Evolutionary conservation across 2,888 invertebrate species (phyloP).

Genomic region (Tortrix viridana): DNA sequence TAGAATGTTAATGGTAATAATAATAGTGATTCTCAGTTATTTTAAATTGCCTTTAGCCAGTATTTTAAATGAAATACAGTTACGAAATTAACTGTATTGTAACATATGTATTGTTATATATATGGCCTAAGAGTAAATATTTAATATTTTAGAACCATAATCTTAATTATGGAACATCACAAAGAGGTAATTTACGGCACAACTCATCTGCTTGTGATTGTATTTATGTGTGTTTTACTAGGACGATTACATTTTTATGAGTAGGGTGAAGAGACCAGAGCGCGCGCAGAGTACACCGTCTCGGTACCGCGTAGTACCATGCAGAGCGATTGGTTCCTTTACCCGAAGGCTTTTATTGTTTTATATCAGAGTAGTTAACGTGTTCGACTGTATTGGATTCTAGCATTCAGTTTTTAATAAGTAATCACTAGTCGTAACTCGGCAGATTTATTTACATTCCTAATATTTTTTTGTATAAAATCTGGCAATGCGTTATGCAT

Average conservation of each 20-base stretch:
- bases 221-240: conserved; percentile 11
- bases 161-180: conserved; percentile 47
- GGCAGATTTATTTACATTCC: conserved; percentile 55
- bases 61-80: conserved; percentile 28
- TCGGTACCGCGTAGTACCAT: background rate
- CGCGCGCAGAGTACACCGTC: background rate
- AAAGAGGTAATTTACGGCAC: conserved; percentile 35
- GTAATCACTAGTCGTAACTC: conserved; percentile 28
- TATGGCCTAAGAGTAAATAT: conserved; percentile 34
- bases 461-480: conserved; percentile 51
- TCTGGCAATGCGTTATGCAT: conserved; percentile 46
- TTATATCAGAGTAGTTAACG: conserved; percentile 28
- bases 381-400: conserved; percentile 35
- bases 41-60: conserved; percentile 31
- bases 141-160: conserved; percentile 15
- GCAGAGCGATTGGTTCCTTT: conserved; percentile 19
- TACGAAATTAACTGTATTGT: conserved; percentile 20
- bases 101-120: conserved; percentile 27
- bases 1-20: conserved; percentile 34
- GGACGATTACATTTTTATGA: background rate
- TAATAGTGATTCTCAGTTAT: conserved; percentile 28
- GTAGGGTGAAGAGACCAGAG: conserved; percentile 2
- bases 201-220: conserved; percentile 17
- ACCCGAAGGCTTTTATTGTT: conserved; percentile 19
- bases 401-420: conserved; percentile 22